phyloP scores from a whole-genome alignment of 2,888 invertebrate species.

The Nephrotoma flavescens region DNA sequence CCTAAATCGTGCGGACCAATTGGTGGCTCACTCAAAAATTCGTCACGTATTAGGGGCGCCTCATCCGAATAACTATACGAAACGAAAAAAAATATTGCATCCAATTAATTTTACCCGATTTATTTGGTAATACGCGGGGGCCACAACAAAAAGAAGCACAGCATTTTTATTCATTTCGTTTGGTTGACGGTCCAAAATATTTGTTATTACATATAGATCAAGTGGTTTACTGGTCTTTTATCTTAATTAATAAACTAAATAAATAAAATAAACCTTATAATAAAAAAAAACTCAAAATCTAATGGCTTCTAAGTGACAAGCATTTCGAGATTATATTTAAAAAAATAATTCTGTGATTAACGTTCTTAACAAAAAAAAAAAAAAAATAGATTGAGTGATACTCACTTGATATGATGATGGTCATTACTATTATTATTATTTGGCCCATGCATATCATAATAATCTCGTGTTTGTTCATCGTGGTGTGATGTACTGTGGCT shows the following conservation, averaged over 20 bases:
- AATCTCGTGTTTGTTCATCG: slow-evolving; percentile 21
- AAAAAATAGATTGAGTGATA: slow-evolving; percentile 8
- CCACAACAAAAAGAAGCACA: neutral
- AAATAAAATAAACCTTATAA: neutral
- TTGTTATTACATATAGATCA: neutral
- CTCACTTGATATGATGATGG: slow-evolving; percentile 20
- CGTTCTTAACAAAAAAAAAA: neutral
- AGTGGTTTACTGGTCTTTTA: neutral
- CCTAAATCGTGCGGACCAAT: slow-evolving; percentile 66
- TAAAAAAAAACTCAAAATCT: neutral
- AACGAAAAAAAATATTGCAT: neutral
- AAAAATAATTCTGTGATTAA: neutral
- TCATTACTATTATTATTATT: slow-evolving; percentile 13
- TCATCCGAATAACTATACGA: slow-evolving; percentile 50
- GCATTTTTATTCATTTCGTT: neutral
- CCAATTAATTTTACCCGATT: neutral
- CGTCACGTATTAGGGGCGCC: slow-evolving; percentile 47
- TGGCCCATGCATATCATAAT: slow-evolving; percentile 21
- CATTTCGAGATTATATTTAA: neutral
- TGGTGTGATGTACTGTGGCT: slow-evolving; percentile 19
- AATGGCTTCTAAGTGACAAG: neutral
- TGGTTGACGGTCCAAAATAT: neutral
- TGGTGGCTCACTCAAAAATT: slow-evolving; percentile 57
- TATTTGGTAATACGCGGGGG: neutral
- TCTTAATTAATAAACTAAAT: neutral